Evolutionary conservation across 2,797 vertebrate genomes (phyloP).

Genomic region (Sciurus carolinensis): DNA sequence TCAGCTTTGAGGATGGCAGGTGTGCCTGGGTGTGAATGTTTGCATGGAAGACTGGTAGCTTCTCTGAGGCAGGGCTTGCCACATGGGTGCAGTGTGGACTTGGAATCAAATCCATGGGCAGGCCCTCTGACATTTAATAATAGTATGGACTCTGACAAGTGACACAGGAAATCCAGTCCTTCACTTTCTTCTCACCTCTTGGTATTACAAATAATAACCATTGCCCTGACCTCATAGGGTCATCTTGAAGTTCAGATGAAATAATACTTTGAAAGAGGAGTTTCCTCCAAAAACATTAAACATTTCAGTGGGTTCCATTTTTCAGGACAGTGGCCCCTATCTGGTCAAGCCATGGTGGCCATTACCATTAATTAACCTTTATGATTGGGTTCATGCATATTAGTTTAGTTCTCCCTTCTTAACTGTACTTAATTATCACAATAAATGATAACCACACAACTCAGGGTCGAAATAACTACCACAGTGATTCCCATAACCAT

Average conservation of each 20-base stretch:
- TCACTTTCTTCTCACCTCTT: not conserved
- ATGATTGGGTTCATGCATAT: too few relatives aligned
- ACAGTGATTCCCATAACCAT: too few relatives aligned
- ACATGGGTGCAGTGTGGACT: not conserved
- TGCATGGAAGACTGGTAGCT: too few relatives aligned
- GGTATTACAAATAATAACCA: not conserved
- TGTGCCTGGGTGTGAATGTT: fast-evolving
- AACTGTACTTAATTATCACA: not conserved
- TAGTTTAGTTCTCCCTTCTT: not conserved
- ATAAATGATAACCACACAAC: not conserved
- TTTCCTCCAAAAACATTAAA: not conserved
- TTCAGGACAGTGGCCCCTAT: not conserved
- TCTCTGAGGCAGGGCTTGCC: not conserved
- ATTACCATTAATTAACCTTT: too few relatives aligned
- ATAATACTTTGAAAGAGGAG: too few relatives aligned
- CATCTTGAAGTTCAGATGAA: not conserved
- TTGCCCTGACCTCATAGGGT: not conserved
- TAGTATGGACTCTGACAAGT: not conserved
- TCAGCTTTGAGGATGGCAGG: not conserved
- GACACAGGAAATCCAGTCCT: not conserved
- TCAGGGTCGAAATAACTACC: not conserved
- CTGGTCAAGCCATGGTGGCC: fast-evolving
- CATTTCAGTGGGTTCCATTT: not conserved
- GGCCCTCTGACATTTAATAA: not conserved
- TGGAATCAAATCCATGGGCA: not conserved